Evolutionary conservation across 2,113 vertebrate species (phyloP), one percentile per base, ranked within the genome.

Genomic region (Cynoglossus semilaevis): DNA sequence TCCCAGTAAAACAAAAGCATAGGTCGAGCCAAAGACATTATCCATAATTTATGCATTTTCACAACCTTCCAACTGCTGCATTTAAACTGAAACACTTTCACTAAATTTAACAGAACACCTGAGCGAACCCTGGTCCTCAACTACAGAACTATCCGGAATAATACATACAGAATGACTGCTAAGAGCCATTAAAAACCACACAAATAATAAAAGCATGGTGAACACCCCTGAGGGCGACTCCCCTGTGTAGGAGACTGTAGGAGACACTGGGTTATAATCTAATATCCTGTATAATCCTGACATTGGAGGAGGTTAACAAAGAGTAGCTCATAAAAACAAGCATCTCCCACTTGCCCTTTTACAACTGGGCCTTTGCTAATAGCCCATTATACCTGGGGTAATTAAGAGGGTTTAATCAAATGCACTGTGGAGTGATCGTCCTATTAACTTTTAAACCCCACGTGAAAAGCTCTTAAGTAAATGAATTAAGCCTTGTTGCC

Each of bases 331-430:
- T 86, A 79, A 84, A 82, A 82, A 86, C 83, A 82, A 85, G 81
- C 77, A 81, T 83, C 79, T 83, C 85, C 82, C 77, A 80, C 59
- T 85, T 87, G 84, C 82, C 84, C 83, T 88, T 87, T 85, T 75
- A 82, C 82, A 84, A 80, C 72, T 62, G 70, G 78, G 70, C 77
- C 69, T 80, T 73, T 62, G 79, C 82, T 89, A 90, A 90, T 82
- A 85, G 86, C 74, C 84, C 79, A 85, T 87, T 84, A 84, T 82
- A 84, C 84, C 83, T 85, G 80, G 71, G 70, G 78, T 89, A 86
- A 88, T 89, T 88, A 89, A 89, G 81, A 80, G 73, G 84, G 72
- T 87, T 89, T 88, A 89, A 88, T 88, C 84, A 85, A 88, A 87
- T 81, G 85, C 82, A 86, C 76, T 77, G 72, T 48, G 57, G 84